Base-by-base conservation (phyloP, 2,113 vertebrate species). In the Hydrochoerus hydrochaeris region DNA sequence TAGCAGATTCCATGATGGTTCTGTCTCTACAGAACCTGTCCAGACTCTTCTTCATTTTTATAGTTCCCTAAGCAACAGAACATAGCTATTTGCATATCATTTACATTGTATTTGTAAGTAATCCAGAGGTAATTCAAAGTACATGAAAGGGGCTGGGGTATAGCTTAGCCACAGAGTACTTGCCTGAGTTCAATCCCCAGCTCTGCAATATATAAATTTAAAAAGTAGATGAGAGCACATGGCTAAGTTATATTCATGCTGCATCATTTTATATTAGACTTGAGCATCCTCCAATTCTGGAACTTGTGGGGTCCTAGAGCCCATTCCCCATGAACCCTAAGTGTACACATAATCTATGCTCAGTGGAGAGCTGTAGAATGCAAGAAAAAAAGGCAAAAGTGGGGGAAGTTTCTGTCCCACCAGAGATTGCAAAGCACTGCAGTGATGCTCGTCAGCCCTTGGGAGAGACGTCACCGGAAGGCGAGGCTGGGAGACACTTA, bases 161-260 rank as follows among this genome's bases (percentile, higher is more conserved):
- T 14, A n/a, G 63, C 63, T 67, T 46, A n/a, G 63, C 1, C 19
- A 28, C 46, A 86, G 63, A 52, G 84, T 22, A 0, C 44, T 35
- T 7, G 10, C 84, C 38, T 44, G 82, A 41, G 38, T 44, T 44
- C 52, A n/a, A 28, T 58, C 54, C 54, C 80, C 80, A 83, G n/a
- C 77, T 20, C 46, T 52, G 77, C 16, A 80, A 54, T 57, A n/a
- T 30, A 24, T 2, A 81, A 57, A n/a, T 20, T 28, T 17, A 46
- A 46, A 32, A 35, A 85, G 16, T 20, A 7, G 28, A 22, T 5
- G 13, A 41, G 35, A 35, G 49, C 14, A 32, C 1, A 10, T 3
- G 9, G 35, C 0, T 9, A 14, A 7, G 44, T 38, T 54, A 5
- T 17, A 41, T 2, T 28, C 9, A 5, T 5, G 22, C 22, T 1